Evolutionary conservation across 2,113 vertebrate species (phyloP), one percentile per base, ranked within the genome.

Genomic region (Oxyura jamaicensis): DNA sequence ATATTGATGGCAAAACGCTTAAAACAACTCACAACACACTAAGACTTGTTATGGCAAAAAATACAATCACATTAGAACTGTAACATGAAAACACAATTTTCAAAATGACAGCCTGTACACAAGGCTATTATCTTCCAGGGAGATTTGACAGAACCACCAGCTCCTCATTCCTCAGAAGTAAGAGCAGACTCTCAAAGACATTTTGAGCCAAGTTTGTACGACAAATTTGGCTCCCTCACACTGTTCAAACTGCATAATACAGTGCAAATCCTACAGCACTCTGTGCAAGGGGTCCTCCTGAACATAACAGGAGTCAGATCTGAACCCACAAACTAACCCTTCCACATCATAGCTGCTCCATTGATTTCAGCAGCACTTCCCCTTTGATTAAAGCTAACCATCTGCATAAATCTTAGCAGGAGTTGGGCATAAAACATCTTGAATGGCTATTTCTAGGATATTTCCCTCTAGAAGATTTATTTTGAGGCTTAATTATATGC

Each of bases 401-500:
- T 68, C 58, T 89, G 77, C 84, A 82, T 44, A 88, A 91, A 89
- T 78, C 91, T 91, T 88, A 67, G 77, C 72, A 82, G 68, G 53
- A 92, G 33, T 39, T 8, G n/a, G 66, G 60, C 65, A 81, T 12
- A 65, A 88, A 88, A 94, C 73, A 91, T 76, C 72, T 66, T 62
- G 19, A 84, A 83, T 0, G 12, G 52, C 77, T 93, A 92, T 96
- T 97, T 96, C 77, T 93, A 75, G 66, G 46, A 92, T 76, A 69
- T 58, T 93, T 48, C 23, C 69, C 91, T 94, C 77, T 84, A 69
- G 35, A 93, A 93, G 91, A 75, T 89, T 92, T 96, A 87, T 95
- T 96, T 97, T 96, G 95, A 93, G 94, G 53, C 53, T 91, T 91
- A 95, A 96, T 97, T 95, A 97, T 67, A 87, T 55, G 56, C 69